These are phyloP conservation scores for Pseudomyrmex flavicornis DNA, from an alignment of 1,140 invertebrate species.

Conservation along the genomic window DNA sequence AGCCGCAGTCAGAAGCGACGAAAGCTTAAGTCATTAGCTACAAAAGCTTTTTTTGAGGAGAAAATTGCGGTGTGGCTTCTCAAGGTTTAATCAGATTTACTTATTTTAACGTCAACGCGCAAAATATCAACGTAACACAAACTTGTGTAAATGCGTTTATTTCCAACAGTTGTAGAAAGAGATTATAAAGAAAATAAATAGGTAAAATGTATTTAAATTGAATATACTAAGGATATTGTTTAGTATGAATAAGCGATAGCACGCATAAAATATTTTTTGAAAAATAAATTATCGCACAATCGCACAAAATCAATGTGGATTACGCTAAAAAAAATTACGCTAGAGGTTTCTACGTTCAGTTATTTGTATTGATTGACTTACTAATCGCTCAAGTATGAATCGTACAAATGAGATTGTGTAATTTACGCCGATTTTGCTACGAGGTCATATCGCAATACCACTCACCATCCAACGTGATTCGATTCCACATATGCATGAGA, in stretches of 20 bases:
- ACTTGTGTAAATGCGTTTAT: too few relatives aligned
- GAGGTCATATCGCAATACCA: constrained; percentile 41
- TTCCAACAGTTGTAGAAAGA: too few relatives aligned
- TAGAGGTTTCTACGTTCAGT: neutral
- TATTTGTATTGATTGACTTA: neutral
- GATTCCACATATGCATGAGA: neutral
- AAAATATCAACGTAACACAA: neutral
- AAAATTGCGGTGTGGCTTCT: constrained; percentile 28
- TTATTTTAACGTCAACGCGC: too few relatives aligned
- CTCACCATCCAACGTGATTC: constrained; percentile 36
- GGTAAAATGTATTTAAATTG: neutral
- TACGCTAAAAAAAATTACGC: constrained; percentile 6
- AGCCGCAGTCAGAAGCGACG: constrained; percentile 68
- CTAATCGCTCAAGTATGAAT: neutral
- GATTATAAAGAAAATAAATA: neutral
- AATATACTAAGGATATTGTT: neutral
- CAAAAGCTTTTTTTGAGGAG: neutral
- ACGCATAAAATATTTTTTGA: neutral
- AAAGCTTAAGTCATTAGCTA: constrained; percentile 33
- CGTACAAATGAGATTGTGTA: constrained; percentile 13
- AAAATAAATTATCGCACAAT: constrained; percentile 12
- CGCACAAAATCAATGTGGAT: neutral
- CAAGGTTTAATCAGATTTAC: neutral
- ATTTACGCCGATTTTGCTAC: constrained; percentile 19
- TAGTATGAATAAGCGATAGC: neutral